These are phyloP conservation scores for Heliconius sara DNA, from an alignment of 2,888 invertebrate species.

Conservation along the genomic window DNA sequence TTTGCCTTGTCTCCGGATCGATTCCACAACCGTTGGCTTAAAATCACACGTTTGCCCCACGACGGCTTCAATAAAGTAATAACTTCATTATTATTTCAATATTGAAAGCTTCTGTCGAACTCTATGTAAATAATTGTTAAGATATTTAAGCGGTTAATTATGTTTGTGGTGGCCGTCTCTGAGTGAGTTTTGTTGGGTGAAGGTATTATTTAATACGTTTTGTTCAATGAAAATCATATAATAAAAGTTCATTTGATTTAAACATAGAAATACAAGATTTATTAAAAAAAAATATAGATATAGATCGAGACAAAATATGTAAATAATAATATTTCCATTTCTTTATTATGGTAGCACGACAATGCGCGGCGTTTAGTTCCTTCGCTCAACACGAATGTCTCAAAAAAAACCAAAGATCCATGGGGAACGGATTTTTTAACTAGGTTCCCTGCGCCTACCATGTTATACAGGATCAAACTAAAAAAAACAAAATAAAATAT, in stretches of 20 bases:
- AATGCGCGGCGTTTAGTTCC: too few species aligned
- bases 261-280: neutral
- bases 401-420: too few species aligned
- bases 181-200: neutral
- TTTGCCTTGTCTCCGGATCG: too few species aligned
- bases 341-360: too few species aligned
- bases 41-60: too few species aligned
- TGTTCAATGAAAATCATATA: neutral
- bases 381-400: too few species aligned
- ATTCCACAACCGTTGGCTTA: too few species aligned
- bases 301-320: neutral
- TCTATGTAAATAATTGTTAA: slow-evolving; percentile 23
- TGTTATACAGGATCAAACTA: too few species aligned
- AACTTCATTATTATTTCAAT: neutral
- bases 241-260: neutral
- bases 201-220: slow-evolving; percentile 1
- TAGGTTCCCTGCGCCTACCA: too few species aligned
- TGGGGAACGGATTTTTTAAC: too few species aligned
- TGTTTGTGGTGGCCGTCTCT: slow-evolving; percentile 6
- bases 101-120: slow-evolving; percentile 23
- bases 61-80: neutral
- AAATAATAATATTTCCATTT: too few species aligned
- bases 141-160: slow-evolving; percentile 27
- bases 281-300: neutral
- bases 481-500: too few species aligned